These are phyloP conservation scores for Disparrhopalites patrizii DNA, from an alignment of 2,888 invertebrate genomes.

Conservation along the genomic window DNA sequence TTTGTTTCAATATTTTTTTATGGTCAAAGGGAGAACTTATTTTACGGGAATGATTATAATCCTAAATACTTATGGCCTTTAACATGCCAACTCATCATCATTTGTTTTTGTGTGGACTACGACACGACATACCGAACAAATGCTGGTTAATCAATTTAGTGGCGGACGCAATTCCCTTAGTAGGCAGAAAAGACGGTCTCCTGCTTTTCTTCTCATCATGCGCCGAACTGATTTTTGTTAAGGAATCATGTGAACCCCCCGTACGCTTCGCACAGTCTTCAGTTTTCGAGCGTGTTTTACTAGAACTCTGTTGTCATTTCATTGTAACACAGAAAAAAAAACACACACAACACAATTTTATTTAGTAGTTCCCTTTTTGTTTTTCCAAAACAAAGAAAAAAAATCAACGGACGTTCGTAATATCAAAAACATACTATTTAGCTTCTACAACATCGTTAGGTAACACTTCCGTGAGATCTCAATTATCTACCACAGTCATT, in stretches of 20 bases:
- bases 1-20: too few species aligned
- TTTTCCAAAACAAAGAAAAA: neutral
- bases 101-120: too few species aligned
- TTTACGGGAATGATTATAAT: too few species aligned
- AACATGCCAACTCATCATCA: too few species aligned
- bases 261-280: constrained; percentile 35
- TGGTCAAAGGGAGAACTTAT: too few species aligned
- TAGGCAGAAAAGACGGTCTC: constrained; percentile 58
- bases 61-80: too few species aligned
- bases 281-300: constrained; percentile 27
- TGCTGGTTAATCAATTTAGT: constrained; percentile 70
- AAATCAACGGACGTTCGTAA: too few species aligned
- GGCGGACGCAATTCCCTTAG: constrained; percentile 65
- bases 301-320: constrained; percentile 19
- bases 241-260: constrained; percentile 35
- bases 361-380: neutral
- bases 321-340: neutral
- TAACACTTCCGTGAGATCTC: too few species aligned
- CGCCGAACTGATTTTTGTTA: constrained; percentile 29
- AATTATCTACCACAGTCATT: too few species aligned
- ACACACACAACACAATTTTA: constrained; percentile 3
- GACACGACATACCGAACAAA: constrained; percentile 63
- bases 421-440: too few species aligned
- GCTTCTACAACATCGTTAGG: too few species aligned
- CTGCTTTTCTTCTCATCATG: constrained; percentile 50